phyloP scores from a whole-genome alignment of 2,888 invertebrate species.

The Rhyacophila evoluta region DNA sequence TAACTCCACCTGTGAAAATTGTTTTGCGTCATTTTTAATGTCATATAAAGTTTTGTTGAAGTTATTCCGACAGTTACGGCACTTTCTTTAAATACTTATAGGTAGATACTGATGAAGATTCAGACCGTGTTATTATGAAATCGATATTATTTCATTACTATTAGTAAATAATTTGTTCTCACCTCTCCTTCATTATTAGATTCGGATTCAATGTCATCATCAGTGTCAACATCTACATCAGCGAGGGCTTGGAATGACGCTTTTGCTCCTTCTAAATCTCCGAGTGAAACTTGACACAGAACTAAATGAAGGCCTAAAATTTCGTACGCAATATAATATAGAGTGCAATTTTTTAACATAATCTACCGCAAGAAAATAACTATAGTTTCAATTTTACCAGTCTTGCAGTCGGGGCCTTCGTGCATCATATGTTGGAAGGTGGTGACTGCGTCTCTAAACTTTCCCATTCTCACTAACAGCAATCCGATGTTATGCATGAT shows the following conservation, averaged over 20 bases:
- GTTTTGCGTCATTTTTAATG: too few relatives aligned
- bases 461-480: conserved; percentile 94
- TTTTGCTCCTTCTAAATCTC: conserved; percentile 94
- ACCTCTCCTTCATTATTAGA: not conserved
- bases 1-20: not conserved
- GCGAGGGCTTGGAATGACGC: conserved; percentile 87
- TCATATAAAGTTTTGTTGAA: too few relatives aligned
- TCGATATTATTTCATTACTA: too few relatives aligned
- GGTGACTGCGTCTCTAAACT: conserved; percentile 95
- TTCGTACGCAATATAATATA: too few relatives aligned
- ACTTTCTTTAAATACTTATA: too few relatives aligned
- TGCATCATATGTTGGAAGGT: conserved; percentile 99
- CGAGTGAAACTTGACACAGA: conserved; percentile 88
- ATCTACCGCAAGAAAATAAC: too few relatives aligned
- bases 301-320: conserved; percentile 91
- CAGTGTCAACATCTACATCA: conserved; percentile 32
- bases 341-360: too few relatives aligned
- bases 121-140: too few relatives aligned
- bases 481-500: conserved; percentile 98
- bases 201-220: conserved; percentile 20
- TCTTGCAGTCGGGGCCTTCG: conserved; percentile 90
- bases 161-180: too few relatives aligned
- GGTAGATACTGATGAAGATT: too few relatives aligned
- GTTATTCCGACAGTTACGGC: too few relatives aligned
- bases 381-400: too few relatives aligned